Percentiles rank a stretch among this genome's conserved stretches.
Evolutionary conservation across 2,888 invertebrate species (phyloP).

Genomic region (Drosophila gaucha): DNA sequence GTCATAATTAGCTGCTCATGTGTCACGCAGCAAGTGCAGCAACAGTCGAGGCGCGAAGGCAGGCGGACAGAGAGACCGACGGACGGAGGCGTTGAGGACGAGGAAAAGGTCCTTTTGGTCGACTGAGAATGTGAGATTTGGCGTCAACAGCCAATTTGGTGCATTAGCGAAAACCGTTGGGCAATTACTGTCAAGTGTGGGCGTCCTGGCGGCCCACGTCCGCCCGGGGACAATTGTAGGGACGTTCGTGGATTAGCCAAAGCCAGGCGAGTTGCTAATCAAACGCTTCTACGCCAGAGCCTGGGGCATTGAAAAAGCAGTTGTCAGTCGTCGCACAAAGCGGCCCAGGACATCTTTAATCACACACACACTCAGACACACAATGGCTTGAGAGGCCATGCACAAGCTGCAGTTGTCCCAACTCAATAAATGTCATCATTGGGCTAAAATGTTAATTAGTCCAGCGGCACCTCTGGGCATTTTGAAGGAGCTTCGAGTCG

Average conservation of each 20-base stretch:
- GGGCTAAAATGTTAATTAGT: slow-evolving; percentile 56
- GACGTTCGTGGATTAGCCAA: slow-evolving; percentile 57
- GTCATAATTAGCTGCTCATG: slow-evolving; percentile 73
- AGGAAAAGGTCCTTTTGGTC: slow-evolving; percentile 34
- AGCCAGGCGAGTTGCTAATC: slow-evolving; percentile 57
- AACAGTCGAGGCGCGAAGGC: slow-evolving; percentile 1
- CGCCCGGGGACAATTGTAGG: slow-evolving; percentile 33
- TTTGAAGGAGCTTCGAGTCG: slow-evolving; percentile 12
- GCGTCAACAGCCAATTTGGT: slow-evolving; percentile 78
- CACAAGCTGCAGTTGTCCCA: slow-evolving; percentile 35
- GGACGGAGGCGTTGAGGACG: neutral
- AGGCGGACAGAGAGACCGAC: neutral
- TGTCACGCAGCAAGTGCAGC: slow-evolving; percentile 60
- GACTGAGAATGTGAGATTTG: slow-evolving; percentile 69
- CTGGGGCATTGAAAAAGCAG: slow-evolving; percentile 56
- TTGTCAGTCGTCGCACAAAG: slow-evolving; percentile 54
- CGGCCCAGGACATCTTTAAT: slow-evolving; percentile 49
- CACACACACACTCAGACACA: slow-evolving; percentile 12
- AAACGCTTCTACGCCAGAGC: slow-evolving; percentile 52
- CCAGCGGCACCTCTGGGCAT: slow-evolving; percentile 10
- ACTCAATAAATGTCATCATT: slow-evolving; percentile 61
- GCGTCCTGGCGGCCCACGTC: slow-evolving; percentile 5
- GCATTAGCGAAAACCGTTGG: slow-evolving; percentile 79
- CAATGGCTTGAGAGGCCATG: slow-evolving; percentile 2
- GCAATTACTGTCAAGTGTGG: slow-evolving; percentile 75